phyloP scores from a whole-genome alignment of 2,113 vertebrate genomes.

The Sitta europaea region DNA sequence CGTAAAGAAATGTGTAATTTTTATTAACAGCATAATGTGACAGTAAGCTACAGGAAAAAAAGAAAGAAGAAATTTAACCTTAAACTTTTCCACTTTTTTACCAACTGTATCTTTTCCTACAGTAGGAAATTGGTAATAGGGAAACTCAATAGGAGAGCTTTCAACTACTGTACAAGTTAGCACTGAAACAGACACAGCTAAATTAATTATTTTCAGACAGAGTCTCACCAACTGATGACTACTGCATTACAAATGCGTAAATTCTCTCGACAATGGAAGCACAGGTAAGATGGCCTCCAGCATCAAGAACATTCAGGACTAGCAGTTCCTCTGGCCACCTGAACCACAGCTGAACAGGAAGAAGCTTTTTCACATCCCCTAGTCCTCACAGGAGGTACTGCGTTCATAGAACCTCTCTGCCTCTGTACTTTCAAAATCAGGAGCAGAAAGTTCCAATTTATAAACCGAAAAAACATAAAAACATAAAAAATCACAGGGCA shows the following conservation, averaged over 20 bases:
- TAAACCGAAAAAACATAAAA: not conserved
- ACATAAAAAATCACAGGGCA: not conserved
- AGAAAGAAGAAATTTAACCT: not conserved
- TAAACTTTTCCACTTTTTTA: not conserved
- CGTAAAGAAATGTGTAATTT: accelerated
- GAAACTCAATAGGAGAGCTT: not conserved
- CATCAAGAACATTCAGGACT: not conserved
- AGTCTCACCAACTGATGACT: not conserved
- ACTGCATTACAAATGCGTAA: accelerated
- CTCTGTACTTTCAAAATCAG: not conserved
- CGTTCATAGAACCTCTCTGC: not conserved
- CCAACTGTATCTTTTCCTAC: not conserved
- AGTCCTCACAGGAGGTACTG: not conserved
- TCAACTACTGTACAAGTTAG: not conserved
- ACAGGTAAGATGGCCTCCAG: not conserved
- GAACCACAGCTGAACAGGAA: not conserved
- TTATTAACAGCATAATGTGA: not conserved
- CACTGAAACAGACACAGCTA: not conserved
- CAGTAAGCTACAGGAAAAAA: not conserved
- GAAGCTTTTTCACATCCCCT: not conserved
- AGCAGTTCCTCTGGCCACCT: not conserved
- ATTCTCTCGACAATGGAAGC: not conserved
- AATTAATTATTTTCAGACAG: not conserved
- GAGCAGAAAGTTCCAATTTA: not conserved
- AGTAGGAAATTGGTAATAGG: not conserved